A percentile compares a stretch with the other conserved stretches of the same genome.
phyloP scores from a whole-genome alignment of 2,888 invertebrate genomes.

The Dascillus cervinus region DNA sequence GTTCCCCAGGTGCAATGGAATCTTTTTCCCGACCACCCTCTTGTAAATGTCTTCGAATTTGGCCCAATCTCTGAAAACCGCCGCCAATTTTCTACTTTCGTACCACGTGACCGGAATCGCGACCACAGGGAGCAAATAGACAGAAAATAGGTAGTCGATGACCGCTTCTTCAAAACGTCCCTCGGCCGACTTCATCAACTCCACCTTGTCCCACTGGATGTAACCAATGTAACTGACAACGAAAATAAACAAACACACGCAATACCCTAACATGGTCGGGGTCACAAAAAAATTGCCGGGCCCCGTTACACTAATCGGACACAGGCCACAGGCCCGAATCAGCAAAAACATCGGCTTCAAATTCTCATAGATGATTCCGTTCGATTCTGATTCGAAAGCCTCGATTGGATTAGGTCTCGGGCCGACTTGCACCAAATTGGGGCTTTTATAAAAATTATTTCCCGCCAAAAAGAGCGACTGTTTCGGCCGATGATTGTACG shows the following conservation, averaged over 20 bases:
- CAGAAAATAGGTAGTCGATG: constrained; percentile 66
- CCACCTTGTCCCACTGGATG: constrained; percentile 54
- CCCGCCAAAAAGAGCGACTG: too few relatives aligned
- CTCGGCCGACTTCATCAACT: constrained; percentile 46
- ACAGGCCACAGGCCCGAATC: constrained; percentile 51
- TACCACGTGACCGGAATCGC: constrained; percentile 59
- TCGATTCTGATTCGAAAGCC: constrained; percentile 8
- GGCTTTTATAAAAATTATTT: too few relatives aligned
- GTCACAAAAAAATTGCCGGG: constrained; percentile 43
- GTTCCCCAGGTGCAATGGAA: constrained; percentile 51
- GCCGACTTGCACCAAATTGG: too few relatives aligned
- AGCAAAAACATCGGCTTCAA: constrained; percentile 44
- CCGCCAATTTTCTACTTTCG: constrained; percentile 57
- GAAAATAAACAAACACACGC: constrained; percentile 33
- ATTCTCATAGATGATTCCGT: constrained; percentile 40
- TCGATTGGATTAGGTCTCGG: constrained; percentile 18
- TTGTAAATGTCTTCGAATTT: constrained; percentile 60
- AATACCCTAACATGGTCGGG: constrained; percentile 53
- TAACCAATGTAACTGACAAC: constrained; percentile 52
- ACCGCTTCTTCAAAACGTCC: constrained; percentile 69
- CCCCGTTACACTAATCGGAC: constrained; percentile 50
- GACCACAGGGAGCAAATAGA: constrained; percentile 60
- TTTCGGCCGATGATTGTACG: too few relatives aligned
- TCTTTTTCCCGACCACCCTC: constrained; percentile 49
- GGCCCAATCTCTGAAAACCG: constrained; percentile 56